Evolutionary conservation across 2,113 vertebrate species (phyloP), one percentile per base, ranked within the genome.

Genomic region (Ardeotis arabs): DNA sequence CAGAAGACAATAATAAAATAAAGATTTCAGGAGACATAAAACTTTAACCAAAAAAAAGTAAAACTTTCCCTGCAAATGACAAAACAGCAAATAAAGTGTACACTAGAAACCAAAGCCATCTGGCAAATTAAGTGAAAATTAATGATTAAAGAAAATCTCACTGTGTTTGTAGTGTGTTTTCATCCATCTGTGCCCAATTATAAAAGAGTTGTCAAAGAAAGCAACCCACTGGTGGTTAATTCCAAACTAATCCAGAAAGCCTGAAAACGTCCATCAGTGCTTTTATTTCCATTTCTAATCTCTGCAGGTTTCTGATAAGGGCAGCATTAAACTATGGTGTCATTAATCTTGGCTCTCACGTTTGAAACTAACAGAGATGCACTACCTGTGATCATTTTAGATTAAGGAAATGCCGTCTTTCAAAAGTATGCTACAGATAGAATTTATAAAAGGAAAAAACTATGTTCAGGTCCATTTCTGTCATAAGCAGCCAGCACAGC

Each of bases 121-220:
- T 97, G 94, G 86, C 87, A 94, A 95, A 92, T 96, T 88, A 89
- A 93, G 84, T 89, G 84, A 93, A 97, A 97, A 97, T 94, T 95
- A 88, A 97, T 88, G 84, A 93, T 95, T 97, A 95, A 96, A 95
- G 92, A 95, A 91, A 97, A 87, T 85, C 93, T 95, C 77, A 39
- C 63, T 88, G 52, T 66, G 78, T 91, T 94, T 96, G 74, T 95
- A 56, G 91, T 96, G 91, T 95, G 73, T 94, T 96, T 97, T 39
- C 94, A 92, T 89, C 89, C 89, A 92, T 97, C 87, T 97, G 84
- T 93, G 67, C 91, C 94, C 93, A 93, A 83, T 94, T 94, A 94
- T 69, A 93, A 92, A 95, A 87, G 87, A 95, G 66, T 53, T 95
- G 74, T 96, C 87, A 96, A 84, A 95, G 92, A 89, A 96, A 95